phyloP scores from a whole-genome alignment of 1,140 invertebrate species.

The Eriosoma lanigerum region DNA sequence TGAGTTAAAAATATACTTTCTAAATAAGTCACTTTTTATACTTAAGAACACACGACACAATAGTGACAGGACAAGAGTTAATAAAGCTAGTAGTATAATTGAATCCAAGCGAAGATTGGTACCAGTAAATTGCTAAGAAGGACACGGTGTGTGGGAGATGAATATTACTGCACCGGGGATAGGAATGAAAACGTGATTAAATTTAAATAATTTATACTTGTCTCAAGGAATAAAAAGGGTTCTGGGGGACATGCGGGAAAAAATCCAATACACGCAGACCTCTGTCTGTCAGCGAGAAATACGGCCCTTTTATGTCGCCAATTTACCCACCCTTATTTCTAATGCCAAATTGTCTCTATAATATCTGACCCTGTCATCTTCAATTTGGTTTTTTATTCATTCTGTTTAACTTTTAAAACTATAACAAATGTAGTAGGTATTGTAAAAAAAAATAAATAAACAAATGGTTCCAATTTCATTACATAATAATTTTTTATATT shows the following conservation, averaged over 20 bases:
- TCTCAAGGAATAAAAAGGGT: constrained; percentile 52
- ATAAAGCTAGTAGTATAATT: constrained; percentile 50
- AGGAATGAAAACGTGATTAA: constrained; percentile 47
- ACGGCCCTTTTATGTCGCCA: constrained; percentile 30
- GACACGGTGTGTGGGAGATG: constrained; percentile 24
- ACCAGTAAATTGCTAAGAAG: constrained; percentile 26
- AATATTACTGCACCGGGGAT: constrained; percentile 44
- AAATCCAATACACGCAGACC: background rate
- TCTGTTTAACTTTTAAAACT: background rate
- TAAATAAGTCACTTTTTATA: constrained; percentile 15
- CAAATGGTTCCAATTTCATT: background rate
- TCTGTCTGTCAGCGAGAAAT: constrained; percentile 16
- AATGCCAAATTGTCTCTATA: constrained; percentile 23
- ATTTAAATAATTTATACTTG: constrained; percentile 52
- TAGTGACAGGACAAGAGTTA: constrained; percentile 29
- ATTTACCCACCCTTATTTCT: background rate
- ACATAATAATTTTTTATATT: background rate
- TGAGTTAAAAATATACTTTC: background rate
- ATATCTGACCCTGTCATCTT: constrained; percentile 39
- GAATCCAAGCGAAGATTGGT: constrained; percentile 42
- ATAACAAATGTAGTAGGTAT: background rate
- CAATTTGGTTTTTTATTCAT: constrained; percentile 25
- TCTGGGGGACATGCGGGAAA: constrained; percentile 24
- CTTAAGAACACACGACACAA: background rate
- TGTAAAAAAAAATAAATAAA: background rate